These are phyloP conservation scores for Elephas maximus DNA, from an alignment of 2,113 vertebrate genomes.

Conservation along the genomic window DNA sequence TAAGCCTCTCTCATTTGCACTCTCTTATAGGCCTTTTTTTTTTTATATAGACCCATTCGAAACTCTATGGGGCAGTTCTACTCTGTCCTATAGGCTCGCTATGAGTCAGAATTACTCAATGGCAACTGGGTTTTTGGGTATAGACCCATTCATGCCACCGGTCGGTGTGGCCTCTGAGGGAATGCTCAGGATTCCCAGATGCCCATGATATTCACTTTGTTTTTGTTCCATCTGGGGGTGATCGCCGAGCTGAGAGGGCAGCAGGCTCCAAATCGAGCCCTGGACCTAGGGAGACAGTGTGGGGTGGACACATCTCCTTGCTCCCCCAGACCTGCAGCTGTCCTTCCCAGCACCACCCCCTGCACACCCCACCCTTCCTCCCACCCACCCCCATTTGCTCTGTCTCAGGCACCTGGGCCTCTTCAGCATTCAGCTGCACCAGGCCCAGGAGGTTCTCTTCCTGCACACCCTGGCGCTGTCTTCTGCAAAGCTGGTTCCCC, in stretches of 20 bases:
- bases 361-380: fast-evolving
- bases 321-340: fast-evolving
- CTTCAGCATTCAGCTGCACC: not conserved
- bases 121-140: too few relatives aligned
- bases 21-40: not conserved
- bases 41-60: too few relatives aligned
- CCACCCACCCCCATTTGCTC: not conserved
- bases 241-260: not conserved
- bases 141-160: not conserved
- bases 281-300: not conserved
- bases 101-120: too few relatives aligned
- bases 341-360: not conserved
- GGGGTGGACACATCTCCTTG: not conserved
- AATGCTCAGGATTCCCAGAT: not conserved
- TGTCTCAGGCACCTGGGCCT: not conserved
- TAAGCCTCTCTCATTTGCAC: conserved; percentile 22
- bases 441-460: not conserved
- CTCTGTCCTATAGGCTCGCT: too few relatives aligned
- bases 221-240: not conserved
- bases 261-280: not conserved
- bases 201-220: not conserved
- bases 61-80: too few relatives aligned
- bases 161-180: not conserved
- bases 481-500: not conserved
- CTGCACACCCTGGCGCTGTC: not conserved